A percentile compares a stretch with the other conserved stretches of the same genome.
Conservation (phyloP, 1,140 invertebrate genomes). For the Pygmarrhopalites habei region DNA sequence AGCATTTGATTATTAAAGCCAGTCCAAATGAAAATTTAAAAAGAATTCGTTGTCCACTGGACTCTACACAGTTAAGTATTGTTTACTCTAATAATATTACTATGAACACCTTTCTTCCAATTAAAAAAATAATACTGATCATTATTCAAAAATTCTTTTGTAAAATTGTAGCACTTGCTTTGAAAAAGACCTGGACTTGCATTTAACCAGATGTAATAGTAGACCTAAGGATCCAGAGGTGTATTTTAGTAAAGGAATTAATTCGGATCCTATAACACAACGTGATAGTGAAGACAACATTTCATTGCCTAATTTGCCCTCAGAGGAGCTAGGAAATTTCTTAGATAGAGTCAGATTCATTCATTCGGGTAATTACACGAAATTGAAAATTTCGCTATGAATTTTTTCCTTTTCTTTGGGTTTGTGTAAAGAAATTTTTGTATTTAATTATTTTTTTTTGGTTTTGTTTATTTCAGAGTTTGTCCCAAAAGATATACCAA, state of each 20-base stretch:
- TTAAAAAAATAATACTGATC: neutral
- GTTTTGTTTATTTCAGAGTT: neutral
- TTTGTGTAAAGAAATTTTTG: too few species aligned
- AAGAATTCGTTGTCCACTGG: constrained; percentile 24
- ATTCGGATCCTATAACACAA: constrained; percentile 46
- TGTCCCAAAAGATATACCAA: neutral
- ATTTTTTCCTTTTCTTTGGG: too few species aligned
- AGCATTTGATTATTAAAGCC: constrained; percentile 20
- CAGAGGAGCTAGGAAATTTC: constrained; percentile 43
- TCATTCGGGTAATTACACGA: constrained; percentile 44
- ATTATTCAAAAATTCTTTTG: constrained; percentile 18
- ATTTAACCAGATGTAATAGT: constrained; percentile 70
- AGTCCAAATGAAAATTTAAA: constrained; percentile 10
- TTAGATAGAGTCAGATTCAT: constrained; percentile 49
- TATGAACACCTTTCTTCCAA: too few species aligned
- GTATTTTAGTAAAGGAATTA: constrained; percentile 58
- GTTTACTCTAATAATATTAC: too few species aligned
- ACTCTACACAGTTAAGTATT: constrained; percentile 3
- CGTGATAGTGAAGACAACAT: constrained; percentile 25
- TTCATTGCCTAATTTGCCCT: constrained; percentile 43
- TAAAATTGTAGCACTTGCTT: constrained; percentile 56
- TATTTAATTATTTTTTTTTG: too few species aligned
- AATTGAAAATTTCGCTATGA: too few species aligned
- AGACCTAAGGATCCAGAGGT: constrained; percentile 48
- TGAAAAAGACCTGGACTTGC: constrained; percentile 59